Base-by-base conservation (phyloP, 92 coral and sea anemone species). In the Virgularia gustaviana region DNA sequence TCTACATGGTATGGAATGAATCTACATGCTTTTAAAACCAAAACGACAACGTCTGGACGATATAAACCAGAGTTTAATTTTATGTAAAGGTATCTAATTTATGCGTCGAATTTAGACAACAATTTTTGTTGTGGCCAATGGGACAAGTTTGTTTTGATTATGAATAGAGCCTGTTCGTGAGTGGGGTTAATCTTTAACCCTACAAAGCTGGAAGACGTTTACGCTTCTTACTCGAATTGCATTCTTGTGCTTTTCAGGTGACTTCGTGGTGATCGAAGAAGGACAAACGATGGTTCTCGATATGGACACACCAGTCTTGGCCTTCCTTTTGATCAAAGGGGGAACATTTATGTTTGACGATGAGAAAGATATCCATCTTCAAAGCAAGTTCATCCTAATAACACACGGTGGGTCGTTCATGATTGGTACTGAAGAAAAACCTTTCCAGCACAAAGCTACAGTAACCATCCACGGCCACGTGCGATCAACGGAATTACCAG, bases 271-370 rank as follows among this genome's bases (percentile, higher is more conserved):
- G 31, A 87, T 90, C 49, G 58, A 73, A 23, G 75, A 81, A 60
- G 90, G 87, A 5, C 97, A 90, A 74, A 85, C 94, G 10, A 85
- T 90, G 81, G 80, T 90, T 1, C 76, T 90, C 4, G 97, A 90
- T 38, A 64, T 36, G 43, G 85, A 79, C 45, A 90, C 94, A 22
- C 81, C 81, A 35, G 80, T 64, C 34, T 19, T 52, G 73, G 59
- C 75, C 10, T 68, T 68, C 75, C 38, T 85, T 29, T 65, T 90
- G 65, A 84, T 90, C 45, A 90, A 88, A 51, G 84, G 83, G 30
- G 97, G 97, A 65, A 81, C 77, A 49, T 68, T 90, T 27, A 79
- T 88, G 72, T 90, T 90, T 35, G 97, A 90, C 51, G 75, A 68
- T 29, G 97, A 90, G 61, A 87, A 82, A 78, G 85, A 90, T 79